Evolutionary conservation across 1,140 invertebrate species (phyloP).

Genomic region (Trichonephila clavipes): DNA sequence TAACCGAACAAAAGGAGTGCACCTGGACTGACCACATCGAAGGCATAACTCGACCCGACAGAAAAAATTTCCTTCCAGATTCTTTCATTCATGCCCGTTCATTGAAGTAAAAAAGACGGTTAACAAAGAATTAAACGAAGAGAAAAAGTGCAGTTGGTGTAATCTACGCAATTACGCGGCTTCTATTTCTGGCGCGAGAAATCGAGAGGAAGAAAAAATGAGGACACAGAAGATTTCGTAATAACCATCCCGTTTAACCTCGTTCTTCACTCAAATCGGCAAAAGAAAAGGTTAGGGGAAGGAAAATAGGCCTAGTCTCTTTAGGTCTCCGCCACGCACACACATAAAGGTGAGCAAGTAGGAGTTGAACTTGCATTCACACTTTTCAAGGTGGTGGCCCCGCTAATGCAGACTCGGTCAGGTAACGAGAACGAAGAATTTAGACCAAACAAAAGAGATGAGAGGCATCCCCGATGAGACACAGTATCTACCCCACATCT

Average conservation of each 20-base stretch:
- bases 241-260: neutral
- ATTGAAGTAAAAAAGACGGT: neutral
- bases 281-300: neutral
- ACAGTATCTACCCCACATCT: neutral
- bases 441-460: neutral
- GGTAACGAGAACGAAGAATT: neutral
- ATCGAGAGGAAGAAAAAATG: conserved; percentile 7
- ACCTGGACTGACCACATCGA: neutral
- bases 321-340: too few relatives aligned
- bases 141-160: neutral
- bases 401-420: neutral
- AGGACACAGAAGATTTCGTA: conserved; percentile 19
- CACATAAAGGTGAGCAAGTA: too few relatives aligned
- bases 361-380: neutral
- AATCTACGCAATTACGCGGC: neutral
- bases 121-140: conserved; percentile 3
- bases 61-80: neutral
- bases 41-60: neutral
- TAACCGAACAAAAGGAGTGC: neutral
- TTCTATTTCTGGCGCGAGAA: conserved; percentile 7
- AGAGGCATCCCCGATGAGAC: neutral
- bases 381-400: neutral
- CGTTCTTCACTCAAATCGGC: neutral
- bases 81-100: neutral
- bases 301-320: neutral